Base-by-base conservation (phyloP, 1,140 invertebrate genomes). In the Oreohelix idahoensis region DNA sequence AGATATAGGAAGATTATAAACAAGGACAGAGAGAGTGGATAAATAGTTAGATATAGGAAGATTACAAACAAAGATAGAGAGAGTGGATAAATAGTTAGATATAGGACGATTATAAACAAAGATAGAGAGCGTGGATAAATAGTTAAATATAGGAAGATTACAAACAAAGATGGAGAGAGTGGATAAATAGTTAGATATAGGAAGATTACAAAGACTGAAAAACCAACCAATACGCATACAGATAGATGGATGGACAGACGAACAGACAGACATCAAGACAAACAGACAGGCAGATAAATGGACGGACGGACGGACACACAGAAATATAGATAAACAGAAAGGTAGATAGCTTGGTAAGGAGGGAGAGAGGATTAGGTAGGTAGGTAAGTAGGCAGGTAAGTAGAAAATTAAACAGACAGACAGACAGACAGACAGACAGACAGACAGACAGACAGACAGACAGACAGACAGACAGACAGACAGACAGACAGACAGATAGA, bases 321-420 rank as follows among this genome's bases (percentile, higher is more conserved):
- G 53, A 58, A 2, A 58, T 5, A 58, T 23, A 66, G 63, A 32
- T n/a, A 66, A n/a, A 66, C 17, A 66, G 29, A 66, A 8, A 17
- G 29, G 20, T 11, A 32, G 63, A 66, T 35, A 66, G 63, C 23
- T 35, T 32, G 63, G 32, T 35, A 66, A n/a, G 17, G 4, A 66
- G 63, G 17, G 4, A 66, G 63, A 66, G 4, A 66, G 63, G 17
- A n/a, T n/a, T 35, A 66, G 63, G 32, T 35, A 66, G 63, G 32
- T 58, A 66, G 63, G 32, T 35, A 66, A n/a, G 32, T 35, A 66
- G 63, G 32, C 17, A 66, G 63, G 32, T 35, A 66, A n/a, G 32
- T 35, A 66, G 63, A 66, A 8, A 58, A n/a, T n/a, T n/a, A n/a
- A n/a, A n/a, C 53, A 58, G 53, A n/a, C 53, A 58, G 63, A 66